These are phyloP conservation scores for Drosophila equinoxialis DNA, from an alignment of 1,140 invertebrate species.

Conservation along the genomic window DNA sequence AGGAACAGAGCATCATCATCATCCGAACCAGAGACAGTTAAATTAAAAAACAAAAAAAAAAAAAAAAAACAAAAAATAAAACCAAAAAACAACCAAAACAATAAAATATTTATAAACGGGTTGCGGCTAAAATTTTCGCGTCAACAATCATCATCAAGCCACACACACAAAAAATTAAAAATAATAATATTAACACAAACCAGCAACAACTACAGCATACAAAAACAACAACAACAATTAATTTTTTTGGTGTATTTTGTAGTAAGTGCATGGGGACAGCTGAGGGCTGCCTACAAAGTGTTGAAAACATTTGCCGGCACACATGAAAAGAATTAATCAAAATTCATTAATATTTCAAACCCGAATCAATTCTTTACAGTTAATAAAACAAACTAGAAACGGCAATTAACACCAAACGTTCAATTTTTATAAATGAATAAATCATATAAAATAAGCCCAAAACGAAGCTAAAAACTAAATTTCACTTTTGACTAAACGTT, in stretches of 20 bases:
- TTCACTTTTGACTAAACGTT: neutral
- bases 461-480: neutral
- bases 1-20: neutral
- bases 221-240: neutral
- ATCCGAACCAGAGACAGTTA: constrained; percentile 4
- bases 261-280: neutral
- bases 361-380: neutral
- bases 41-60: neutral
- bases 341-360: neutral
- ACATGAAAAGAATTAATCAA: neutral
- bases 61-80: too few species aligned
- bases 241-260: constrained; percentile 10
- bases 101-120: neutral
- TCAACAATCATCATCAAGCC: constrained; percentile 1
- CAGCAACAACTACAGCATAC: neutral
- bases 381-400: neutral
- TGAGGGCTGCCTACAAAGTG: neutral
- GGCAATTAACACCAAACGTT: neutral
- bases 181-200: neutral
- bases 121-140: neutral
- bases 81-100: too few species aligned
- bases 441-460: neutral
- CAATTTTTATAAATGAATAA: neutral
- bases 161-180: neutral
- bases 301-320: constrained; percentile 5